Evolutionary conservation across 1,140 invertebrate genomes (phyloP).

Genomic region (Chymomyza costata): DNA sequence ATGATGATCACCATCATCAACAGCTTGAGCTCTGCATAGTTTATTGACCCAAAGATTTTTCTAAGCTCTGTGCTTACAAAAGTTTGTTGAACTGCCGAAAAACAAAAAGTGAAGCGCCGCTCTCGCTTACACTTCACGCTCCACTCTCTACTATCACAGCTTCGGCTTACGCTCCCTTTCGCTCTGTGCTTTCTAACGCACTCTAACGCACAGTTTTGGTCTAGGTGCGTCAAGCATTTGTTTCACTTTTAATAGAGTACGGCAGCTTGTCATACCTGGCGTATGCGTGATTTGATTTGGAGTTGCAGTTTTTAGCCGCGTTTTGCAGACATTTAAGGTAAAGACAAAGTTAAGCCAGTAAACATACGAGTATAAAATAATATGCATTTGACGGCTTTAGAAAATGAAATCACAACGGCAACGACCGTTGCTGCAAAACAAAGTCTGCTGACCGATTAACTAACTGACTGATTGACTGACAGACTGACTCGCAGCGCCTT

Average conservation of each 20-base stretch:
- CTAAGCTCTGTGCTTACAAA: constrained; percentile 34
- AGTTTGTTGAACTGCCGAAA: constrained; percentile 60
- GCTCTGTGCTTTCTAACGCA: constrained; percentile 25
- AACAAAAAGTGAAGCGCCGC: constrained; percentile 56
- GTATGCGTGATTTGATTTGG: constrained; percentile 65
- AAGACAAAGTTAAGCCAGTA: constrained; percentile 18
- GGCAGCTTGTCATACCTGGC: constrained; percentile 42
- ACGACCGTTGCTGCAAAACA: constrained; percentile 60
- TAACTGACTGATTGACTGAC: constrained; percentile 26
- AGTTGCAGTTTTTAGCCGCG: background rate
- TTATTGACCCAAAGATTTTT: constrained; percentile 59
- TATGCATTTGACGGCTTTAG: constrained; percentile 40
- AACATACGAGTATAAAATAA: constrained; percentile 49
- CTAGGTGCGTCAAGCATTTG: too few species aligned
- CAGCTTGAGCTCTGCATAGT: constrained; percentile 41
- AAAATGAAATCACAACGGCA: constrained; percentile 69
- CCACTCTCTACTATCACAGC: constrained; percentile 24
- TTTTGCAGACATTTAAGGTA: too few species aligned
- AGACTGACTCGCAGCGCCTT: constrained; percentile 28
- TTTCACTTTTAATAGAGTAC: constrained; percentile 57
- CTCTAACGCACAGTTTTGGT: constrained; percentile 10
- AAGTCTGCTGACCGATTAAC: constrained; percentile 49
- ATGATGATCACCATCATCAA: constrained; percentile 13
- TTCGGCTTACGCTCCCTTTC: constrained; percentile 35
- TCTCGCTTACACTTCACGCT: background rate